Evolutionary conservation across 1,140 invertebrate species (phyloP), one percentile per base, ranked within the genome.

Genomic region (Temnothorax curvispinosus): DNA sequence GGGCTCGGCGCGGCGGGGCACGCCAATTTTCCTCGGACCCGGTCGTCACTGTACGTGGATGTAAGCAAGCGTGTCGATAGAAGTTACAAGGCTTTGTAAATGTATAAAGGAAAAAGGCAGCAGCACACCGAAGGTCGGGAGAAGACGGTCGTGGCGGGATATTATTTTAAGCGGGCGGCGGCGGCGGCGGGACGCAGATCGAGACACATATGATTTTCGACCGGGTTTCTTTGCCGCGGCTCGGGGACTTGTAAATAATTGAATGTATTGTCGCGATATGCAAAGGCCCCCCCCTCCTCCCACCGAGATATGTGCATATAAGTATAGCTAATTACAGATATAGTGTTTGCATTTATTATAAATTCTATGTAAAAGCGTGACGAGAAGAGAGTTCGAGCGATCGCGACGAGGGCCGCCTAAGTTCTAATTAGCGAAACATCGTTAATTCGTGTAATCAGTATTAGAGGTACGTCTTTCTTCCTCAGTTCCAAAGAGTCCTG

Each of bases 281-380:
- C 69, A 50, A 74, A 82, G 69, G n/a, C n/a, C 13, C 52, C 15
- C n/a, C 41, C 76, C 35, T 38, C 6, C 2, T 54, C 41, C 38
- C 41, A 54, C 32, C 15, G 54, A 67, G 78, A 87, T 56, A 87
- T 56, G 38, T 85, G 71, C 65, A 71, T 58, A 41, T 86, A 76
- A 35, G 21, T 86, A 88, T 92, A 92, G 76, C 86, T 92, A 92
- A 92, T 89, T 86, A 80, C 64, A 65, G 75, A 88, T 90, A 92
- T 92, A 91, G 92, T 90, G 89, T 92, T 91, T 91, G 92, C 92
- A 93, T 93, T 92, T 93, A 93, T 92, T 92, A 93, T 88, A 91
- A 92, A 93, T 91, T 93, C 86, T 93, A 91, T 91, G 89, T 93
- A 92, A 90, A 87, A 89, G 87, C 27, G 35, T 41, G 75, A 62